A percentile compares a stretch with the other conserved stretches of the same genome.
phyloP scores from a whole-genome alignment of 2,888 invertebrate genomes.

The Caenorhabditis wallacei region DNA sequence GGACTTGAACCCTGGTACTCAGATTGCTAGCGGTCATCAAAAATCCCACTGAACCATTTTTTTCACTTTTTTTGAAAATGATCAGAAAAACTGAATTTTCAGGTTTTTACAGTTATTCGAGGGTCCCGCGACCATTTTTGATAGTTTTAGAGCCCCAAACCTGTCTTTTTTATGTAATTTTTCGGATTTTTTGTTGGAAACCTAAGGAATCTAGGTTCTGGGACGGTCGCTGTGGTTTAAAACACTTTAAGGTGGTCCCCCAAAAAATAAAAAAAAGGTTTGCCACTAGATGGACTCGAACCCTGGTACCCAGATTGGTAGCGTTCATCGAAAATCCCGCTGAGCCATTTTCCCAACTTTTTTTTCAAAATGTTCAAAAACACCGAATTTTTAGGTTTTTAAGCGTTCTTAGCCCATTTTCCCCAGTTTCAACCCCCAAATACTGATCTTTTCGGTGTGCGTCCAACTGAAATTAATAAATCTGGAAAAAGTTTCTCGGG shows the following conservation, averaged over 20 bases:
- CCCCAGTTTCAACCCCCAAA: no score
- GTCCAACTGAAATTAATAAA: no score
- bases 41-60: constrained; percentile 4
- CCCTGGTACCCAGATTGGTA: not conserved
- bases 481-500: no score
- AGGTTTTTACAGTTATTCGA: not conserved
- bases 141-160: not conserved
- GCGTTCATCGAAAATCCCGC: not conserved
- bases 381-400: not conserved
- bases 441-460: no score
- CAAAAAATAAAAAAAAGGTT: not conserved
- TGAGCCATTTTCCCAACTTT: not conserved
- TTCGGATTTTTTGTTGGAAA: no score
- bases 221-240: not conserved
- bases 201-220: no score
- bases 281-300: not conserved
- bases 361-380: not conserved
- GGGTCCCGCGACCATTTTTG: not conserved
- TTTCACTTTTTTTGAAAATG: not conserved
- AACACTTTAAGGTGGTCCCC: not conserved
- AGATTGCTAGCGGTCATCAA: constrained; percentile 6
- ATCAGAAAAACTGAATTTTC: not conserved
- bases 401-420: no score
- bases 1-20: not conserved
- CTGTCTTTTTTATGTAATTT: no score